Evolutionary conservation across 1,140 invertebrate genomes (phyloP).

Genomic region (Pantala flavescens): DNA sequence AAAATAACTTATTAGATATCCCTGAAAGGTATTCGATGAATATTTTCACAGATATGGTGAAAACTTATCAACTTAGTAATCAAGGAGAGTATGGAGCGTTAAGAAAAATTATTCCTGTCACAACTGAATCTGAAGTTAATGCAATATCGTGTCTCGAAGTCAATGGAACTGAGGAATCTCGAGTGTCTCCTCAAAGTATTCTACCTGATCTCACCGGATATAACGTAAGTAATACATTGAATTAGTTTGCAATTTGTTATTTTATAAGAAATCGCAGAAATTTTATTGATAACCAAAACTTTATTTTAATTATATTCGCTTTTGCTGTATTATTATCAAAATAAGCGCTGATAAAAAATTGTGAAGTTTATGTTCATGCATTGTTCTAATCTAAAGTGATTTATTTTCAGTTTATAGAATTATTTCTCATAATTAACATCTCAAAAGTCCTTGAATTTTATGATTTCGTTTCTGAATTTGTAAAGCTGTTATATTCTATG

Average conservation of each 20-base stretch:
- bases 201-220: slow-evolving; percentile 74
- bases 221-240: slow-evolving; percentile 39
- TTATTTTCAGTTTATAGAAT: too few relatives aligned
- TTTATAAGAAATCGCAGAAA: background rate
- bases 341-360: too few relatives aligned
- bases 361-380: too few relatives aligned
- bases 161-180: slow-evolving; percentile 56
- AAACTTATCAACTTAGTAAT: slow-evolving; percentile 67
- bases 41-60: slow-evolving; percentile 56
- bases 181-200: slow-evolving; percentile 61
- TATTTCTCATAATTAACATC: too few relatives aligned
- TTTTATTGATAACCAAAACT: slow-evolving; percentile 12
- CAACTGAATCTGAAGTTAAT: slow-evolving; percentile 61
- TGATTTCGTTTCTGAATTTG: too few relatives aligned
- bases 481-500: too few relatives aligned
- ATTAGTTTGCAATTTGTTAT: too few relatives aligned
- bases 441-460: too few relatives aligned
- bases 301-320: too few relatives aligned
- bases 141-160: slow-evolving; percentile 71
- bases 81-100: slow-evolving; percentile 57
- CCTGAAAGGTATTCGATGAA: background rate
- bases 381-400: too few relatives aligned
- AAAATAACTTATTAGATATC: background rate
- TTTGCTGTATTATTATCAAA: too few relatives aligned
- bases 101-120: slow-evolving; percentile 78